Base-by-base conservation (phyloP, 1,140 invertebrate genomes). In the Penaeus indicus region DNA sequence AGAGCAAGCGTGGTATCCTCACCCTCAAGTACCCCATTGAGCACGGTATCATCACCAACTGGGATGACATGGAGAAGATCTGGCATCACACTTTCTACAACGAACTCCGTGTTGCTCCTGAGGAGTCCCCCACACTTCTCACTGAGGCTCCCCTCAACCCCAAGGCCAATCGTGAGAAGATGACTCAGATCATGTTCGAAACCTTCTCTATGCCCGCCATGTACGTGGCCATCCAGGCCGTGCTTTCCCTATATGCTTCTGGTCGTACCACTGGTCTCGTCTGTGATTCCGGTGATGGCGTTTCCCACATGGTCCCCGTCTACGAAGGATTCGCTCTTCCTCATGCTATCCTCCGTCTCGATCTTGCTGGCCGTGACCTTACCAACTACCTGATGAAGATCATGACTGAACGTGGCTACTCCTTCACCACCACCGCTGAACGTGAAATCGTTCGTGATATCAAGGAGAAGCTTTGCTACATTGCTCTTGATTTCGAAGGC, bases 11-110 rank as follows among this genome's bases (percentile, higher is more conserved):
- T 95, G 97, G 94, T n/a, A 84, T 84, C 83, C 83, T 84, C 8
- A 84, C 83, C 21, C 83, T 84, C 21, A 84, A 84, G 42, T 84
- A 84, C 64, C 83, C 83, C 83, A 84, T 84, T 32, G 83, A 84
- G 42, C 97, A 98, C 93, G 97, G 97, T 92, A 97, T 97, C 92
- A 97, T 98, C 90, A 98, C 97, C 91, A 97, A 99, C 94, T 99
- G 98, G 97, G 97, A 99, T 92, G 97, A 98, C 91, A 99, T 99
- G 97, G 97, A 98, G 93, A 98, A 98, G 93, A 98, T 98, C 93
- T 98, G 97, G 97, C 97, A 98, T 94, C 97, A 98, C 94, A 97
- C 97, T 89, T 98, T 98, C 94, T 98, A 98, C 94, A 98, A 98
- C 92, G 98, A 99, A 94, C 94, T 99, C 91, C 96, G 97, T 94